A percentile compares a stretch with the other conserved stretches of the same genome.
Conservation (phyloP, 2,888 invertebrate genomes). For the Siphlonurus alternatus region DNA sequence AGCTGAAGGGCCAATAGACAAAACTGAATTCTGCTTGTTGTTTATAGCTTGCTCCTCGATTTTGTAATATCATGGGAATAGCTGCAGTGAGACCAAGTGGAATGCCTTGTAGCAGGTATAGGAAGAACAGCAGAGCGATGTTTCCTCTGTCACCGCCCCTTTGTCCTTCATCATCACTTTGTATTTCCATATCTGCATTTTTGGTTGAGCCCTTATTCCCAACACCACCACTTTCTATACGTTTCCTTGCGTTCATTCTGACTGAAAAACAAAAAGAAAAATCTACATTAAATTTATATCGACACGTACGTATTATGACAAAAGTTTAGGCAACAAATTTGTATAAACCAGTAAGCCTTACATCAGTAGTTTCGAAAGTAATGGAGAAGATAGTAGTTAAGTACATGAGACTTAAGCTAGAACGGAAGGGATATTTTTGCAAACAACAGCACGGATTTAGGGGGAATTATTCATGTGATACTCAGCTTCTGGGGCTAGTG, state of each 20-base stretch:
- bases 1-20: slow-evolving; percentile 74
- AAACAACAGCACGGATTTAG: too few species aligned
- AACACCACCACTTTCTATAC: not conserved
- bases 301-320: too few species aligned
- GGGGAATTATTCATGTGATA: too few species aligned
- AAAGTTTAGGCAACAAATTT: too few species aligned
- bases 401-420: too few species aligned
- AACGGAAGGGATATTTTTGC: too few species aligned
- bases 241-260: slow-evolving; percentile 2
- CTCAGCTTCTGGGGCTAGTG: too few species aligned
- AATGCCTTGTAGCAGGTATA: slow-evolving; percentile 89
- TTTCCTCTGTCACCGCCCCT: slow-evolving; percentile 54
- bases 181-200: slow-evolving; percentile 2
- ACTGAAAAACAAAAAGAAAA: not conserved
- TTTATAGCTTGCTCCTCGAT: slow-evolving; percentile 80
- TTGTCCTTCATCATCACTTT: not conserved
- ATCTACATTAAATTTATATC: too few species aligned
- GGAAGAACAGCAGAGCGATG: slow-evolving; percentile 71
- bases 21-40: slow-evolving; percentile 93
- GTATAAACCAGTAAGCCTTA: too few species aligned
- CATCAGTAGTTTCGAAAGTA: too few species aligned
- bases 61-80: slow-evolving; percentile 89
- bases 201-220: not conserved
- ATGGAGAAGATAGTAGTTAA: too few species aligned
- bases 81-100: slow-evolving; percentile 88